phyloP scores from a whole-genome alignment of 1,140 invertebrate species.

The Chlorops oryzae region DNA sequence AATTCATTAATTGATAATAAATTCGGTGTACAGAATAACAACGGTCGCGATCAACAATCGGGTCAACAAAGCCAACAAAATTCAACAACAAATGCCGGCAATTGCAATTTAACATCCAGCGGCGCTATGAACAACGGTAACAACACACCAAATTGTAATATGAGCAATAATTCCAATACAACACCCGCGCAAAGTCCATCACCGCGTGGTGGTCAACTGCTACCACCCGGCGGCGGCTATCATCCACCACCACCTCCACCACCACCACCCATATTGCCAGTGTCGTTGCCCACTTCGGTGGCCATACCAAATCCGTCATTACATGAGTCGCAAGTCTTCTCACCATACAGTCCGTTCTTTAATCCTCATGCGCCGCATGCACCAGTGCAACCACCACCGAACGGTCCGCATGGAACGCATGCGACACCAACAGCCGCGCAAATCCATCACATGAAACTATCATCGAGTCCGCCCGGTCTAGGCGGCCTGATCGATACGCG shows the following conservation, averaged over 20 bases:
- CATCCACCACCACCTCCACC: conserved; percentile 70
- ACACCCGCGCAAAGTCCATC: conserved; percentile 57
- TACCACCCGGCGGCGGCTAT: conserved; percentile 20
- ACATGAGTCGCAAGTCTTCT: conserved; percentile 90
- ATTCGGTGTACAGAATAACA: conserved; percentile 20
- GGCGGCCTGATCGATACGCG: conserved; percentile 62
- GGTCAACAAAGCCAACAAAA: conserved; percentile 8
- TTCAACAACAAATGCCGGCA: conserved; percentile 10
- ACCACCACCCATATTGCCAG: conserved; percentile 53
- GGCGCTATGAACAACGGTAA: conserved; percentile 19
- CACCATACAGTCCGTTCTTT: conserved; percentile 83
- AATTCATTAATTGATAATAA: too few species aligned
- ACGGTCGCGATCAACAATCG: conserved; percentile 6
- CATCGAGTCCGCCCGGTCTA: conserved; percentile 52
- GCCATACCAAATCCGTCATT: conserved; percentile 93
- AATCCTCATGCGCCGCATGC: conserved; percentile 52
- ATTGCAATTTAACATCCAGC: conserved; percentile 9
- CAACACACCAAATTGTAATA: conserved; percentile 29
- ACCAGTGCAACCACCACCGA: conserved; percentile 33
- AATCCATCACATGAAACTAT: conserved; percentile 50
- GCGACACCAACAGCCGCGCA: conserved; percentile 41
- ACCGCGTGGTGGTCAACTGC: conserved; percentile 53
- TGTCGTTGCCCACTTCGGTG: conserved; percentile 83
- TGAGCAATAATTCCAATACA: conserved; percentile 45
- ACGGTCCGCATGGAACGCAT: conserved; percentile 52